Conservation (phyloP, 2,888 invertebrate genomes). For the Ellobium chinense region DNA sequence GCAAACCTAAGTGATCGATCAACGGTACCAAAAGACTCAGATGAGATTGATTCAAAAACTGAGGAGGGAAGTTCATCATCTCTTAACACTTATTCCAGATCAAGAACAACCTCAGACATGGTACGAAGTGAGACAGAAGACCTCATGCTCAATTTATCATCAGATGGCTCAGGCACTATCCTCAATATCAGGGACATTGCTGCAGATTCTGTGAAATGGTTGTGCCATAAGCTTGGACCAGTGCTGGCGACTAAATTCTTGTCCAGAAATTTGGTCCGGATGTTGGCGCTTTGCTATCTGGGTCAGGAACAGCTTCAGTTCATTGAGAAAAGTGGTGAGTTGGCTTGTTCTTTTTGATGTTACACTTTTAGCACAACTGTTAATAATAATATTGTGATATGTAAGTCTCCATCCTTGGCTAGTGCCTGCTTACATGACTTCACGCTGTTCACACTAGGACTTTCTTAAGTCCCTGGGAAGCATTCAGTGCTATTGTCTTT, state of each 20-base stretch:
- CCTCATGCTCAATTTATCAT: constrained; percentile 61
- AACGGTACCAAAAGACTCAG: neutral
- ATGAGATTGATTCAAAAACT: constrained; percentile 10
- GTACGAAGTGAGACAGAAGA: constrained; percentile 76
- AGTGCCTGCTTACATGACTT: too few relatives aligned
- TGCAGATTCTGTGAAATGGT: constrained; percentile 85
- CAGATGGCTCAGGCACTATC: constrained; percentile 64
- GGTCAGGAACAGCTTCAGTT: constrained; percentile 79
- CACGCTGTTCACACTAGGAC: too few relatives aligned
- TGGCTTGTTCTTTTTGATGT: neutral
- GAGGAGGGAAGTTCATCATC: neutral
- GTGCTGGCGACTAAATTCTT: constrained; percentile 94
- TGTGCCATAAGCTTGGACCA: constrained; percentile 95
- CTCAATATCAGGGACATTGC: constrained; percentile 77
- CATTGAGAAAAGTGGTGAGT: constrained; percentile 57
- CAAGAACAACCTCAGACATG: constrained; percentile 53
- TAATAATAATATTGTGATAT: too few relatives aligned
- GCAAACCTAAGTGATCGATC: neutral
- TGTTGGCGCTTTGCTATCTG: constrained; percentile 95
- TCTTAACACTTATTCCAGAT: neutral
- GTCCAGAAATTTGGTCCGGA: constrained; percentile 93
- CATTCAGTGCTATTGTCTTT: too few relatives aligned
- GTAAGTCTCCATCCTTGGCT: too few relatives aligned
- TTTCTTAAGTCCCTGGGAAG: too few relatives aligned
- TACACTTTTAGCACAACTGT: too few relatives aligned